Evolutionary conservation across 2,113 vertebrate species (phyloP), one percentile per base, ranked within the genome.

Genomic region (Grammomys dolichurus): DNA sequence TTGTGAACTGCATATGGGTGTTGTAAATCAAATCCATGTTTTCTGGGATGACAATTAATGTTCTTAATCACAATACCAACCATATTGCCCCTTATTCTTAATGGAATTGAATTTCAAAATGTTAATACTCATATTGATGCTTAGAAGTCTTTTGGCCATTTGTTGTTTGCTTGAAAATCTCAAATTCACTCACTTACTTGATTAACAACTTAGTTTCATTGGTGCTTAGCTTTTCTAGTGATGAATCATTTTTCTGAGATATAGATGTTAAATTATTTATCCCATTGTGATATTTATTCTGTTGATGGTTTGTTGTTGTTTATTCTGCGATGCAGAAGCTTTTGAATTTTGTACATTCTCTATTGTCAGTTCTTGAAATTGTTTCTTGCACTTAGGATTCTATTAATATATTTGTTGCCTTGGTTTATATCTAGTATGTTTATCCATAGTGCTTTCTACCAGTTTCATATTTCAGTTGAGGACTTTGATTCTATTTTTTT

Each of bases 1-100:
- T 40, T 60, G 80, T 40, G 5, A 16, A 22, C 5, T 40, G 22
- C 20, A 40, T 26, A 2, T 40, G 20, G 2, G 0, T 1, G 5
- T 5, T 24, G 10, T 22, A 40, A 40, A n/a, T 60, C 3, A 1
- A 24, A 40, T 12, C 0, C 22, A 58, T 1, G 33, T 60, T 12
- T 20, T 40, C 36, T 40, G 22, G 5, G 16, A 82, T 5, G 3
- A 11, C 36, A 60, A 13, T 12, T 16, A n/a, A 11, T 26, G 14
- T 6, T 40, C 56, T 60, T 60, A 40, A 58, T 56, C 9, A 56
- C 19, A 26, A 56, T 36, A 19, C 10, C 33, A 81, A 5, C 5
- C n/a, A 0, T 56, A 7, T 78, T 36, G 14, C 31, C 51, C 51
- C 51, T n/a, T 56, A 13, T 81, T 36, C 9, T n/a, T 56, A 56